Percentiles rank a stretch among this genome's conserved stretches.
Conservation (phyloP, 2,113 vertebrate species). For the Gobiocypris rarus region DNA sequence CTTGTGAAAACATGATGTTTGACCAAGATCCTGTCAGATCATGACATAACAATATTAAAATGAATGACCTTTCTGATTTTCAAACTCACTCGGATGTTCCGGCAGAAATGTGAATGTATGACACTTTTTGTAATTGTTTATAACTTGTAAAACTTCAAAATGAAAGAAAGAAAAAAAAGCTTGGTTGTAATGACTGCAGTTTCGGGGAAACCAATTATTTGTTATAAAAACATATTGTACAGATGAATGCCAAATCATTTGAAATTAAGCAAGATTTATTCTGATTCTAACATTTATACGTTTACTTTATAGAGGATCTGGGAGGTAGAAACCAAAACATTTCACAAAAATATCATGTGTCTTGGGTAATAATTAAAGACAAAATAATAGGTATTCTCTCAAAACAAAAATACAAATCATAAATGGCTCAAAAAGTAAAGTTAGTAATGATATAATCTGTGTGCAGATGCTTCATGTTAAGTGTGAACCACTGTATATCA, state of each 20-base stretch:
- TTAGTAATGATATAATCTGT: too few relatives aligned
- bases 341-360: not conserved
- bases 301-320: not conserved
- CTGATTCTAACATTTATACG: too few relatives aligned
- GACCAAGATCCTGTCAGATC: too few relatives aligned
- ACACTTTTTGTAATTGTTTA: not conserved
- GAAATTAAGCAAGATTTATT: not conserved
- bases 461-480: not conserved
- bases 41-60: not conserved
- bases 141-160: not conserved
- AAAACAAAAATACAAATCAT: too few relatives aligned
- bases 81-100: too few relatives aligned
- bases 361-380: not conserved
- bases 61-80: too few relatives aligned
- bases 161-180: not conserved
- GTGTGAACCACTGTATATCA: too few relatives aligned
- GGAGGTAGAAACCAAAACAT: not conserved
- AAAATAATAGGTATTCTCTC: too few relatives aligned
- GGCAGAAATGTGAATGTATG: too few relatives aligned
- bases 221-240: not conserved
- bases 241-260: not conserved
- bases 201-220: not conserved
- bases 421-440: not conserved
- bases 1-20: not conserved
- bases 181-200: not conserved